Evolutionary conservation across 2,888 invertebrate genomes (phyloP).

Genomic region (Ariolimax columbianus): DNA sequence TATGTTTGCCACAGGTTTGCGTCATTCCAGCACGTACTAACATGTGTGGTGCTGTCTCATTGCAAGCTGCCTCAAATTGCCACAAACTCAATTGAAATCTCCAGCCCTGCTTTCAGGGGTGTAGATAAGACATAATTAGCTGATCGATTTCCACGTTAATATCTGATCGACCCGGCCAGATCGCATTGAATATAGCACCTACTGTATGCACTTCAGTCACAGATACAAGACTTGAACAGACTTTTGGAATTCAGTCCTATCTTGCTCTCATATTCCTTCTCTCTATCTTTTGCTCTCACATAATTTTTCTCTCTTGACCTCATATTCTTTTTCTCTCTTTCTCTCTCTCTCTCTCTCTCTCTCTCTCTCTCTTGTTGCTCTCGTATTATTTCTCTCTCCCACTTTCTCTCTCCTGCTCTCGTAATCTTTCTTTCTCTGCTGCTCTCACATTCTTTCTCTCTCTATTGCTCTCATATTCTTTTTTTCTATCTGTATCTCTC

Average conservation of each 20-base stretch:
- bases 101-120: neutral
- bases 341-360: constrained; percentile 21
- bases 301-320: neutral
- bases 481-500: too few relatives aligned
- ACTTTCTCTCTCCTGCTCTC: neutral
- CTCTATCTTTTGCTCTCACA: neutral
- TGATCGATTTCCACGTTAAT: neutral
- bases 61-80: neutral
- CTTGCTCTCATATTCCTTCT: neutral
- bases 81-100: neutral
- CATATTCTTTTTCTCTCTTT: neutral
- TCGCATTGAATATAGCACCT: neutral
- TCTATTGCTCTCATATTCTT: too few relatives aligned
- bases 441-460: too few relatives aligned
- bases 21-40: neutral
- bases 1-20: neutral
- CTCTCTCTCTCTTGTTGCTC: neutral
- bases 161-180: neutral
- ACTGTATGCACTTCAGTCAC: neutral
- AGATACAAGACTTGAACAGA: neutral
- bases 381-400: neutral
- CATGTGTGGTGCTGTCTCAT: neutral
- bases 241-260: neutral
- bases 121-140: neutral
- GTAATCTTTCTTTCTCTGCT: constrained; percentile 1